Conservation (phyloP, 2,888 invertebrate genomes). For the Malacosoma neustria region DNA sequence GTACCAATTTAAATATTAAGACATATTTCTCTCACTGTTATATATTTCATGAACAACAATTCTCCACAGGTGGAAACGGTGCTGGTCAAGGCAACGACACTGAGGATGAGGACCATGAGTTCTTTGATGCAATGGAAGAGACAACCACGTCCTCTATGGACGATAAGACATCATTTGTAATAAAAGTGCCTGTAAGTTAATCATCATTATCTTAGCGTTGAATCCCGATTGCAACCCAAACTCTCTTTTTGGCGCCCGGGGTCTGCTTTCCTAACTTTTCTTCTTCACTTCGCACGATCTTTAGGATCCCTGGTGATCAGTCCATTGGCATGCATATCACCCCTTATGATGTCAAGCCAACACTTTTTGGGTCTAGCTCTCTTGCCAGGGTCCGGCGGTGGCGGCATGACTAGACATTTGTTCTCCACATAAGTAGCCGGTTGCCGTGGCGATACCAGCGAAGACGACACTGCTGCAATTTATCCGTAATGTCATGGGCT, state of each 20-base stretch:
- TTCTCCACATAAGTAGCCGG: too few species aligned
- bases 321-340: background rate
- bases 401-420: too few species aligned
- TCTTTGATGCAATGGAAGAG: slow-evolving; percentile 80
- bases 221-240: background rate
- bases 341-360: background rate
- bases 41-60: too few species aligned
- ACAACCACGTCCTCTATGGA: slow-evolving; percentile 54
- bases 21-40: too few species aligned
- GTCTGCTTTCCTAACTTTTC: background rate
- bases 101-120: slow-evolving; percentile 85
- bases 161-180: slow-evolving; percentile 75
- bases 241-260: background rate
- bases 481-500: too few species aligned
- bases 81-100: slow-evolving; percentile 63
- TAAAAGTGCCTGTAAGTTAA: slow-evolving; percentile 77
- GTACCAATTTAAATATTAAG: too few species aligned
- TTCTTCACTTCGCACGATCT: background rate
- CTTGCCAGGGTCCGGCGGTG: too few species aligned
- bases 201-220: background rate
- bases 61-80: slow-evolving; percentile 70
- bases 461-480: too few species aligned
- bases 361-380: too few species aligned
- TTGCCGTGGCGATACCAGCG: too few species aligned
- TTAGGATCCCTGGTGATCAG: background rate